Conservation (phyloP, 2,888 invertebrate species). For the Nomada lathburiana region DNA sequence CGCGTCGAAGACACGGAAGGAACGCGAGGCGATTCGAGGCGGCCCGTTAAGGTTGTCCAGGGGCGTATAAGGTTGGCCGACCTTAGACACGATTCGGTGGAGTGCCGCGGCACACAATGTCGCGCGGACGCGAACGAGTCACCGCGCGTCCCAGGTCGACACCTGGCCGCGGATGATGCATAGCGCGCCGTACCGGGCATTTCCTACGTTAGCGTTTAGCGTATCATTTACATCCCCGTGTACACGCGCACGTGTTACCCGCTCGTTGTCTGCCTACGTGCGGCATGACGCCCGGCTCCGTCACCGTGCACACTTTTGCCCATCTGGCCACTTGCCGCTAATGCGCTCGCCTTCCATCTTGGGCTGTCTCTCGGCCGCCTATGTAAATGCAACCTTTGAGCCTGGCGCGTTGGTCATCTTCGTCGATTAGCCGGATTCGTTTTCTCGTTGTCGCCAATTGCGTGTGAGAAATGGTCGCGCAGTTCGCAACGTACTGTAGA, state of each 20-base stretch:
- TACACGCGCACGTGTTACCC: slow-evolving; percentile 41
- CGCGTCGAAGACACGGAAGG: slow-evolving; percentile 65
- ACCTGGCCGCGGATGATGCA: slow-evolving; percentile 81
- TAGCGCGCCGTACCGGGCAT: slow-evolving; percentile 75
- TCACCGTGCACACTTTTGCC: slow-evolving; percentile 16
- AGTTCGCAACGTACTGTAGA: too few species aligned
- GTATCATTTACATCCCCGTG: slow-evolving; percentile 79
- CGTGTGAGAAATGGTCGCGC: too few species aligned
- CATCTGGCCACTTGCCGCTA: slow-evolving; percentile 42
- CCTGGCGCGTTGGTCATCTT: background rate
- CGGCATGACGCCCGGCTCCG: slow-evolving; percentile 27
- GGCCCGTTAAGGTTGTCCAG: slow-evolving; percentile 64
- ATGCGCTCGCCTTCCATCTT: slow-evolving; percentile 46
- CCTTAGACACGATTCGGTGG: slow-evolving; percentile 69
- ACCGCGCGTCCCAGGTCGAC: slow-evolving; percentile 66
- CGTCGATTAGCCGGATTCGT: background rate
- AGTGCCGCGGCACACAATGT: slow-evolving; percentile 75
- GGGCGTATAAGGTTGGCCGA: slow-evolving; percentile 68
- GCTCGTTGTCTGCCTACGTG: slow-evolving; percentile 79
- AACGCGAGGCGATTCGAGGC: slow-evolving; percentile 49
- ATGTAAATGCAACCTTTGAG: slow-evolving; percentile 19
- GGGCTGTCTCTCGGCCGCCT: slow-evolving; percentile 1
- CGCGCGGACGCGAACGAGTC: slow-evolving; percentile 57
- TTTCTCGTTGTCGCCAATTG: too few species aligned
- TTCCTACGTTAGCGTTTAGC: slow-evolving; percentile 79